Base-by-base conservation (phyloP, 2,113 vertebrate genomes). In the Dryoscopus gambensis region DNA sequence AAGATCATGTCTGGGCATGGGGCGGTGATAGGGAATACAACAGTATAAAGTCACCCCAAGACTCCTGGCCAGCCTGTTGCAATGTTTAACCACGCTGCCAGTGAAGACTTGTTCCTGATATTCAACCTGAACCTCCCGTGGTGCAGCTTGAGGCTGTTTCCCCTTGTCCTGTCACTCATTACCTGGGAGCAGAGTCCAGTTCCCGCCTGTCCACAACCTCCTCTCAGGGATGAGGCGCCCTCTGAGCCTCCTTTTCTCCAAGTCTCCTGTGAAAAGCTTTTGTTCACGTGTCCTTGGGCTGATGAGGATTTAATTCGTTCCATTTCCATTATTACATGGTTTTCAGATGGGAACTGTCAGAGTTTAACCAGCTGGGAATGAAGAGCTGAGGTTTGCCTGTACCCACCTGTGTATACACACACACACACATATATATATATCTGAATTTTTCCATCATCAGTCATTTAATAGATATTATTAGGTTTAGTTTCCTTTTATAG, bases 401-500 rank as follows among this genome's bases (percentile, higher is more conserved):
- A 42, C 44, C 35, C 24, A 42, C 67, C 16, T 52, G 25, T 10
- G 15, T 42, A 11, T 10, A n/a, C 3, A 67, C 3, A 46, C 3
- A 11, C 8, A n/a, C 3, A 67, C 3, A 46, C 3, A 27, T 15
- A 63, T 1, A 40, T 4, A 27, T 15, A 63, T 1, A 23, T n/a
- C 42, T 52, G 50, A 57, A 13, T 62, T 70, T 95, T n/a, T 64
- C 17, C 37, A 73, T 52, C 49, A 35, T 60, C 82, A 28, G 7
- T 75, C 23, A 60, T 57, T 44, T 27, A n/a, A 28, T 5, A 60
- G 39, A 11, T 42, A 40, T 46, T 27, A 57, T 35, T 33, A 49
- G 12, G 39, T 40, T 73, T 62, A 49, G 6, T 39, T 76, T 55
- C 35, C 20, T 75, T 71, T 79, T 39, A 42, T 10, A 30, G 37